Evolutionary conservation across 2,113 vertebrate genomes (phyloP), one percentile per base, ranked within the genome.

Genomic region (Nycticebus coucang): DNA sequence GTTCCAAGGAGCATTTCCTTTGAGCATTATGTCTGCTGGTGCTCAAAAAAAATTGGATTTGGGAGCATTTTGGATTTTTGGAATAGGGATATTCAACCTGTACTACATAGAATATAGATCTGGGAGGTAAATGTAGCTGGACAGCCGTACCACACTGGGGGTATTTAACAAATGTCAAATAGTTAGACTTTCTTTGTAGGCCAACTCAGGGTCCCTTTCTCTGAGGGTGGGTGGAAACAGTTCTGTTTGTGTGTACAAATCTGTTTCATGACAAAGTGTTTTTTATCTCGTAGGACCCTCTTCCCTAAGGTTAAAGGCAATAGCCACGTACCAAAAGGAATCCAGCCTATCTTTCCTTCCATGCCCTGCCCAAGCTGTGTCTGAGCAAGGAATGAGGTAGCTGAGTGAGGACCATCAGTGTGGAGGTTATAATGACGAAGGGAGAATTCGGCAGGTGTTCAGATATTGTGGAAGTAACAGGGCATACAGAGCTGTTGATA

Each of bases 191-290:
- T 33, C 4, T 45, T 57, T 35, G 68, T 28, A 59, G 22, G 33
- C 28, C 62, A 79, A 33, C 82, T 72, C 59, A 66, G 55, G 9
- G 12, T 33, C 19, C 22, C 18, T 82, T 82, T 78, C 79, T n/a
- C 8, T 45, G 15, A 71, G 24, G 37, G 19, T 28, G 64, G 30
- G 9, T 22, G 26, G 15, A 35, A 66, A 80, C 41, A 59, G 41
- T 9, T 55, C 66, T 85, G 28, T 50, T 45, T 93, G 50, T 95
- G 66, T 66, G 7, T 71, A 35, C 30, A 81, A 66, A 87, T 94
- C 69, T 89, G 30, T 7, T 79, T 28, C 53, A 64, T 21, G 41
- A 64, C 18, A 22, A 90, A 68, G n/a, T 60, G 21, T 9, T 55
- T 60, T 90, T 66, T 41, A 60, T 78, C n/a, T 71, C 45, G 22